Evolutionary conservation across 2,113 vertebrate genomes (phyloP), one percentile per base, ranked within the genome.

Genomic region (Tachycineta bicolor): DNA sequence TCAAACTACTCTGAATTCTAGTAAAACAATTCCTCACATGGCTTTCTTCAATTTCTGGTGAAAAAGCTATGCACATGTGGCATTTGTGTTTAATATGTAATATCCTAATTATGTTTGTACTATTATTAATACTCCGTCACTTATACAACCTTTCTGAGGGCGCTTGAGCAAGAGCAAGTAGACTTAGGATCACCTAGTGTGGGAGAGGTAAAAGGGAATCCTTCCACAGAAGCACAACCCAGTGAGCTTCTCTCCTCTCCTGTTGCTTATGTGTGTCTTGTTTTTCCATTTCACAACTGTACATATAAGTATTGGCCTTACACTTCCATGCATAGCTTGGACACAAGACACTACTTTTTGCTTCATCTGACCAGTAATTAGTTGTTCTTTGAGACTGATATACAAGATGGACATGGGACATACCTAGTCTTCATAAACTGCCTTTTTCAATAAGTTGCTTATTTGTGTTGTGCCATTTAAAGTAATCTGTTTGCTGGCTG

Each of bases 241-340:
- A 24, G n/a, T 9, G 23, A 52, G 13, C 8, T 17, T 81, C 13
- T 60, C 43, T 71, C 5, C 18, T 55, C 13, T 55, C 34, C 14
- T 64, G 3, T 39, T 62, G 9, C 15, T 58, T 39, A 12, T 31
- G 6, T 1, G 0, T 17, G 5, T 53, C 11, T 73, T 53, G 5
- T n/a, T 82, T 81, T 69, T 64, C 34, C 14, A 17, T 78, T 82
- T 78, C 65, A 31, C 14, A 49, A 0, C 12, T 26, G 59, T 21
- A 33, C 3, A 0, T 23, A 23, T 4, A 14, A 7, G 4, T 22
- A 34, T 20, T 44, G 24, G 31, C 31, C 6, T 58, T 31, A 7
- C 8, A 12, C n/a, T 41, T 76, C 52, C 16, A 1, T 14, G 11
- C 29, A 47, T 11, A 58, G 12, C 24, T 68, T 77, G 28, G 43